phyloP scores from a whole-genome alignment of 2,888 invertebrate genomes.

The Amphipoea oculea region DNA sequence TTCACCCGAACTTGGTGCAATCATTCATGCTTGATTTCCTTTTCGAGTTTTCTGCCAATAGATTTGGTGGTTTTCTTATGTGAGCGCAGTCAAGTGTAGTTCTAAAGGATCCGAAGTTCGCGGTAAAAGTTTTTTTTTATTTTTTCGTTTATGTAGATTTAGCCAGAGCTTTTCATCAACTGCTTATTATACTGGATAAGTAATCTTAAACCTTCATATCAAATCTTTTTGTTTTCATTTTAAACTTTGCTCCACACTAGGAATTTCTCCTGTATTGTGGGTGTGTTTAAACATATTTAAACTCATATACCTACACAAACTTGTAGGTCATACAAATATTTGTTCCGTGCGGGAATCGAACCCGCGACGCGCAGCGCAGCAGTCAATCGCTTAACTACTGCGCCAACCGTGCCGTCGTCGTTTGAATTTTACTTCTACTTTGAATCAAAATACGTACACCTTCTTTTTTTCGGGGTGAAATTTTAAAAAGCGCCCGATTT shows the following conservation, averaged over 20 bases:
- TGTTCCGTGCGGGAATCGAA: too few relatives aligned
- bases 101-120: slow-evolving; percentile 19
- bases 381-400: too few relatives aligned
- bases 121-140: slow-evolving; percentile 6
- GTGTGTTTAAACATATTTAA: too few relatives aligned
- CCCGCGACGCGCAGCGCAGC: too few relatives aligned
- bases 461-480: not conserved
- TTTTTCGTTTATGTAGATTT: slow-evolving; percentile 7
- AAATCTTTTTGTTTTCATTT: too few relatives aligned
- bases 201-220: not conserved
- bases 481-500: not conserved
- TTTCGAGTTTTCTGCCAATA: slow-evolving; percentile 44
- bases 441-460: not conserved
- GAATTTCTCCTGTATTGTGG: too few relatives aligned
- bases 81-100: slow-evolving; percentile 29
- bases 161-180: not conserved
- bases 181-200: not conserved
- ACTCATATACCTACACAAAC: too few relatives aligned
- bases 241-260: too few relatives aligned
- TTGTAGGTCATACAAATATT: too few relatives aligned
- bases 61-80: slow-evolving; percentile 38
- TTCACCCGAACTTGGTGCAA: slow-evolving; percentile 48
- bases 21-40: slow-evolving; percentile 45
- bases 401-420: too few relatives aligned
- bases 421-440: not conserved